Percentiles rank a stretch among this genome's conserved stretches.
phyloP scores from a whole-genome alignment of 2,888 invertebrate genomes.

The Podotricha telesiphe region DNA sequence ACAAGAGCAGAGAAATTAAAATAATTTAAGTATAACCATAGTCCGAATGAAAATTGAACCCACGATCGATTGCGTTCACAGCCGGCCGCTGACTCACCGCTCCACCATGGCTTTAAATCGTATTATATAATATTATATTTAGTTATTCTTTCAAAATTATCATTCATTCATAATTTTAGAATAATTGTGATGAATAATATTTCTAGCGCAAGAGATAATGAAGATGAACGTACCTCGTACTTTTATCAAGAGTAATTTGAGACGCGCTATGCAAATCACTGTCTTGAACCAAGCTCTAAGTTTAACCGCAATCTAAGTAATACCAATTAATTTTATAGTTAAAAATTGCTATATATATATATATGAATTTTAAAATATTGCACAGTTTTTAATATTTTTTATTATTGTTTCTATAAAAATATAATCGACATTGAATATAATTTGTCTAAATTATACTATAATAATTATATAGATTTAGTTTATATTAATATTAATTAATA shows the following conservation, averaged over 20 bases:
- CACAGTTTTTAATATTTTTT: background rate
- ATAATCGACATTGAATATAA: too few relatives aligned
- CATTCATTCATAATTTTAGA: conserved; percentile 4
- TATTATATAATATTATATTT: background rate
- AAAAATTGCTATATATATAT: background rate
- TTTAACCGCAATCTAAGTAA: conserved; percentile 7
- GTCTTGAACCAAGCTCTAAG: conserved; percentile 12
- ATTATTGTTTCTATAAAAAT: background rate
- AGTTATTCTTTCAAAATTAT: background rate
- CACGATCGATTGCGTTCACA: too few relatives aligned
- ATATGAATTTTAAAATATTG: too few relatives aligned
- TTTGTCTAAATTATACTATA: too few relatives aligned
- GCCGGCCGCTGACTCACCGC: too few relatives aligned
- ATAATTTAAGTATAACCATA: too few relatives aligned
- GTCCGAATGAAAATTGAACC: too few relatives aligned
- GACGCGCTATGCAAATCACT: conserved; percentile 23
- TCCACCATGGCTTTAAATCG: too few relatives aligned
- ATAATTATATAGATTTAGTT: too few relatives aligned
- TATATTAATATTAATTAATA: too few relatives aligned
- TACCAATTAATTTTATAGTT: background rate
- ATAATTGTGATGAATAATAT: conserved; percentile 26
- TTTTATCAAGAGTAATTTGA: conserved; percentile 19
- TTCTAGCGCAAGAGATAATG: conserved; percentile 22
- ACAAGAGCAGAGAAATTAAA: too few relatives aligned
- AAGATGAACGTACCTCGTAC: conserved; percentile 26